Conservation (phyloP, 2,797 vertebrate genomes). For the Lagodon rhomboides region DNA sequence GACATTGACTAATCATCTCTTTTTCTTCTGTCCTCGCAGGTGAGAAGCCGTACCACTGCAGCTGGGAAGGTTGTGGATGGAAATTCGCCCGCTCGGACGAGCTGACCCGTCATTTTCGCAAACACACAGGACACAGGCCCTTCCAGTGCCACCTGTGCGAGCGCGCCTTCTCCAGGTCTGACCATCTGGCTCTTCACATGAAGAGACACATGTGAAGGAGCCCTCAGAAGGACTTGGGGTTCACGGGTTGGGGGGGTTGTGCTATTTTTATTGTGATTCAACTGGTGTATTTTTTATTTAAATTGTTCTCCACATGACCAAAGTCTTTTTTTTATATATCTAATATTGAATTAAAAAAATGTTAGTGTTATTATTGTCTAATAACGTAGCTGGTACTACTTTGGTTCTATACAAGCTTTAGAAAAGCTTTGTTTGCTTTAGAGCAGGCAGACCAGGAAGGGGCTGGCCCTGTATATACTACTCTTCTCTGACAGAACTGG, state of each 20-base stretch:
- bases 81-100: slow-evolving; percentile 98
- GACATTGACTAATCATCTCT: background rate
- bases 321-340: slow-evolving; percentile 74
- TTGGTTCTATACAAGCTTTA: slow-evolving; percentile 82
- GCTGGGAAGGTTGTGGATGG: slow-evolving; percentile 99
- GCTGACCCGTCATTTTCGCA: slow-evolving; percentile 98
- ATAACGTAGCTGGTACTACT: slow-evolving; percentile 92
- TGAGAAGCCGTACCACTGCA: slow-evolving; percentile 99
- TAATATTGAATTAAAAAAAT: slow-evolving; percentile 75
- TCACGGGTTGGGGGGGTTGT: slow-evolving; percentile 29
- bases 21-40: slow-evolving; percentile 81
- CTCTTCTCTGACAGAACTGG: slow-evolving; percentile 83
- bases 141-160: slow-evolving; percentile 99
- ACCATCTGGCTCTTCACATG: slow-evolving; percentile 99
- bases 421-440: slow-evolving; percentile 84
- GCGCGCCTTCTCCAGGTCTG: slow-evolving; percentile 96
- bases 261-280: slow-evolving; percentile 72
- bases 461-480: slow-evolving; percentile 87
- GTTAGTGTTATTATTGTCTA: slow-evolving; percentile 85
- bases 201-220: slow-evolving; percentile 95
- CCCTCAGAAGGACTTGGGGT: slow-evolving; percentile 55
- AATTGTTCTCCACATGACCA: slow-evolving; percentile 82
- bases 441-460: slow-evolving; percentile 81
- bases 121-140: slow-evolving; percentile 97
- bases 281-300: slow-evolving; percentile 82